phyloP scores from a whole-genome alignment of 2,113 vertebrate species.

The Grammomys dolichurus region DNA sequence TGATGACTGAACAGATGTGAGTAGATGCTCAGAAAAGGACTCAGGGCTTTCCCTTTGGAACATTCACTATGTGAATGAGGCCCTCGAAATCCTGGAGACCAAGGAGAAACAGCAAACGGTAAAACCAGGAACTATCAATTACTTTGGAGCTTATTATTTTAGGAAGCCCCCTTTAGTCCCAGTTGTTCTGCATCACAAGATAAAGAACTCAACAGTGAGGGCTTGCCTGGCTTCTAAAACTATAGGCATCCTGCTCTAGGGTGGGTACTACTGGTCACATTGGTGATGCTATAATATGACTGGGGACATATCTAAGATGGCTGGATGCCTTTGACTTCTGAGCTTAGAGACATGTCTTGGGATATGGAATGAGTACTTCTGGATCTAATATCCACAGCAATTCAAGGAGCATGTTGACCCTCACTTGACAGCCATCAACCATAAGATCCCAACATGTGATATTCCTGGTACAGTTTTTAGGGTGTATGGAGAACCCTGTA shows the following conservation, averaged over 20 bases:
- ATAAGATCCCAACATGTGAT: neutral
- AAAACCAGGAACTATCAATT: neutral
- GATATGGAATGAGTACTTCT: neutral
- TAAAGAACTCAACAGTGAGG: neutral
- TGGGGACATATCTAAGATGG: neutral
- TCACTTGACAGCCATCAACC: neutral
- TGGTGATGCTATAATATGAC: neutral
- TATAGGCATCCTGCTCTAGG: neutral
- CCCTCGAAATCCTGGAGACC: neutral
- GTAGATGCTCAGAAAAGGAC: neutral
- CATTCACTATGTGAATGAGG: neutral
- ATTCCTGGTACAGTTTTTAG: neutral
- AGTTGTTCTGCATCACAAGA: neutral
- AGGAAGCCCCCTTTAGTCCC: neutral
- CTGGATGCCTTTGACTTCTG: neutral
- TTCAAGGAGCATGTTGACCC: too few relatives aligned
- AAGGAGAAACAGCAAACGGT: neutral
- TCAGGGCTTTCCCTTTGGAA: neutral
- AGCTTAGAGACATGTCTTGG: neutral
- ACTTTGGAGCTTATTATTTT: neutral
- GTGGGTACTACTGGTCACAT: neutral
- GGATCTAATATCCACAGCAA: neutral
- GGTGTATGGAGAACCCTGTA: neutral
- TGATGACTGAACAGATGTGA: neutral
- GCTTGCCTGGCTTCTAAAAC: neutral